phyloP scores from a whole-genome alignment of 2,797 vertebrate genomes.

The Gambelia wislizenii region DNA sequence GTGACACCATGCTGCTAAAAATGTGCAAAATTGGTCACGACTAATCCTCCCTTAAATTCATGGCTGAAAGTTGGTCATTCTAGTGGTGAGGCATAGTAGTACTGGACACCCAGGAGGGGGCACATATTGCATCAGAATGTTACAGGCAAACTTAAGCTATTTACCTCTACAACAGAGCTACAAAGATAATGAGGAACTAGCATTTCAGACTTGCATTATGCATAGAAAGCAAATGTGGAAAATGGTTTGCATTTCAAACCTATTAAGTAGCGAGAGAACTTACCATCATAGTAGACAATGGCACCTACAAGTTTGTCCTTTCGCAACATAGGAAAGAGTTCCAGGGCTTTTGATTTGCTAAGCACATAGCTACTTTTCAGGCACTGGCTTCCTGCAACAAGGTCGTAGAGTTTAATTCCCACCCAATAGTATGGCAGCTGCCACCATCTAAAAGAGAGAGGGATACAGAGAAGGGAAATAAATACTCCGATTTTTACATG shows the following conservation, averaged over 20 bases:
- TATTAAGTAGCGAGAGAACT: conserved; percentile 20
- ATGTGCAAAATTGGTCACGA: too few relatives aligned
- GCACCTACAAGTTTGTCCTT: conserved; percentile 93
- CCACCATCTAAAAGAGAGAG: conserved; percentile 90
- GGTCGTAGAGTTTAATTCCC: conserved; percentile 96
- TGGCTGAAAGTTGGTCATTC: too few relatives aligned
- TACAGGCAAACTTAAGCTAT: not conserved
- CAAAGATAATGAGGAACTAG: too few relatives aligned
- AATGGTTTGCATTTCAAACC: not conserved
- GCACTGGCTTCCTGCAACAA: conserved; percentile 92
- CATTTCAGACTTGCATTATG: not conserved
- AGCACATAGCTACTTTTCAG: conserved; percentile 95
- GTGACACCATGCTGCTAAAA: too few relatives aligned
- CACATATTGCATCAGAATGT: too few relatives aligned
- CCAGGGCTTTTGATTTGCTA: conserved; percentile 91
- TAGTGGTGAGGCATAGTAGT: not conserved
- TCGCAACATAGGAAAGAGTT: conserved; percentile 96
- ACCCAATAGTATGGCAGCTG: conserved; percentile 98
- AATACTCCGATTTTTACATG: not conserved
- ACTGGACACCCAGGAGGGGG: not conserved
- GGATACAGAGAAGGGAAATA: conserved; percentile 3
- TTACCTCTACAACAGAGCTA: not conserved
- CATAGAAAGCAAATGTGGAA: not conserved
- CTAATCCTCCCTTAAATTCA: too few relatives aligned
- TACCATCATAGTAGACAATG: conserved; percentile 98